Conservation (phyloP, 2,888 invertebrate species). For the Bellardia bayeri region DNA sequence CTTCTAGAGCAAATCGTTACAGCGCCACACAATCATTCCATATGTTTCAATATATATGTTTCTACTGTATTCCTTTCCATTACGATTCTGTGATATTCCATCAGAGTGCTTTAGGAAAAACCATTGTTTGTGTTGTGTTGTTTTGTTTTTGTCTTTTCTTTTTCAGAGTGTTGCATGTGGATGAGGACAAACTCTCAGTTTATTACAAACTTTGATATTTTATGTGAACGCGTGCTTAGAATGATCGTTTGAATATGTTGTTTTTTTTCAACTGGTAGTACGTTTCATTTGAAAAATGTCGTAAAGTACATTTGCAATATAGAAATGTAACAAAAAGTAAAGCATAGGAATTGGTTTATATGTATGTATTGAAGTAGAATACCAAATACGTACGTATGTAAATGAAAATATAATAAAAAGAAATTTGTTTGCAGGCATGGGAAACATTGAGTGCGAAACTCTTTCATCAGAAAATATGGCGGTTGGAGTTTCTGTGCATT, state of each 20-base stretch:
- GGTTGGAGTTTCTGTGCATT: no score
- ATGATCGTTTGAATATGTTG: constrained; percentile 71
- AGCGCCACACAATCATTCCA: constrained; percentile 73
- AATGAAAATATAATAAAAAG: constrained; percentile 60
- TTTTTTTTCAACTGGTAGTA: constrained; percentile 6
- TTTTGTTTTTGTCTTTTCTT: constrained; percentile 18
- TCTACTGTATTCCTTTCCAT: constrained; percentile 43
- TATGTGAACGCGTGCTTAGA: constrained; percentile 78
- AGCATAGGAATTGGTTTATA: constrained; percentile 45
- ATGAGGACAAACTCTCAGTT: constrained; percentile 74
- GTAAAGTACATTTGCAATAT: constrained; percentile 65
- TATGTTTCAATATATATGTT: constrained; percentile 58
- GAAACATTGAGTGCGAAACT: background rate
- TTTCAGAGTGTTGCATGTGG: constrained; percentile 38
- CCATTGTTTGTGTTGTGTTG: constrained; percentile 36
- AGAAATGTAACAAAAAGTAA: constrained; percentile 18
- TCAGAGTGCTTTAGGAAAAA: constrained; percentile 50
- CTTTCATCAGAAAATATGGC: no score
- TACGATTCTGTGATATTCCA: constrained; percentile 56
- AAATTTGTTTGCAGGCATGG: constrained; percentile 36
- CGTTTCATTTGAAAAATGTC: constrained; percentile 66
- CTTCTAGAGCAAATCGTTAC: constrained; percentile 66
- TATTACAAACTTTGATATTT: constrained; percentile 76
- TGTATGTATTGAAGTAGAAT: constrained; percentile 9
- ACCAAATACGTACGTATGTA: constrained; percentile 48